Evolutionary conservation across 2,888 invertebrate species (phyloP), one percentile per base, ranked within the genome.

Genomic region (Troglohyphantes excavatus): DNA sequence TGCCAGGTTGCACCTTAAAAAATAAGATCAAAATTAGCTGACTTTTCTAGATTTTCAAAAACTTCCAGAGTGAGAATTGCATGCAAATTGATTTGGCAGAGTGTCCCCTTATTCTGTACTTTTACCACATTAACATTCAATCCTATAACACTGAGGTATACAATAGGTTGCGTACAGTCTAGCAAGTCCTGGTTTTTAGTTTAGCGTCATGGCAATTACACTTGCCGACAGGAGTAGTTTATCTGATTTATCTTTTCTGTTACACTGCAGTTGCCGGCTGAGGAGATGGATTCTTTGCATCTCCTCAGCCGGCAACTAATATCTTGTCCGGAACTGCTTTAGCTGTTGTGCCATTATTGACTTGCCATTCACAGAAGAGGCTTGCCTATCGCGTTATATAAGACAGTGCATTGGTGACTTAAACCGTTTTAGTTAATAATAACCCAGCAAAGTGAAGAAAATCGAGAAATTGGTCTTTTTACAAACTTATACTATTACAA

Each of bases 281-380:
- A 11, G 19, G 23, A 63, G 63, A 13, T 63, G 78, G 46, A 78
- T 65, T 46, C 79, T 65, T 26, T 61, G 27, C 27, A 67, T 79
- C 43, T 79, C 67, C 65, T 79, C n/a, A n/a, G n/a, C n/a, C n/a
- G n/a, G n/a, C n/a, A n/a, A n/a, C n/a, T n/a, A n/a, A 79, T 43
- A 79, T 79, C 61, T 67, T 13, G 46, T n/a, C 7, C 67, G 79
- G 79, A 79, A 79, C 79, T 79, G n/a, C 26, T 67, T 67, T 26
- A 43, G 67, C 65, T 67, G 65, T 67, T 21, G 67, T 7, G 26
- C 46, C 46, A 79, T 65, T 79, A 67, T 79, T 79, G 67, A 67
- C 79, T 65, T 79, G 43, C 46, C 26, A 79, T 67, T 46, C 79
- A 67, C 53, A n/a, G 53, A 17, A 39, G 53, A 53, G 27, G 3